These are phyloP conservation scores for Oscheius sp. DNA, from an alignment of 2,888 invertebrate genomes.

Conservation along the genomic window DNA sequence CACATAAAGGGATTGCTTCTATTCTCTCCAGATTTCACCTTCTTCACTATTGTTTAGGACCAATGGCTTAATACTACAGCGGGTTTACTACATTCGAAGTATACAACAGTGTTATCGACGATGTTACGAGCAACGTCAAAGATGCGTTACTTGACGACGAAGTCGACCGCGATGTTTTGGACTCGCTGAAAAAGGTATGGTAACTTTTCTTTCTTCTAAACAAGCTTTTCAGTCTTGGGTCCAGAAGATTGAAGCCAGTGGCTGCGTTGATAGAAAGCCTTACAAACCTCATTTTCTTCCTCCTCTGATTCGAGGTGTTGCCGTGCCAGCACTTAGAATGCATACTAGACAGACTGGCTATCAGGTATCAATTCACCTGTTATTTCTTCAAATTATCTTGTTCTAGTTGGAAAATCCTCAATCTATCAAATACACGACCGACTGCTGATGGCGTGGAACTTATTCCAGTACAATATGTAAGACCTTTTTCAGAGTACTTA, in stretches of 20 bases:
- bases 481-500: background rate
- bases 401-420: too few relatives aligned
- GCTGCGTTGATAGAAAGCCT: constrained; percentile 64
- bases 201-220: background rate
- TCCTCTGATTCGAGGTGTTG: constrained; percentile 31
- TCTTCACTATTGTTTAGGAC: background rate
- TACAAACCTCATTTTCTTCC: constrained; percentile 37
- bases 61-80: constrained; percentile 11
- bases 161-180: constrained; percentile 94
- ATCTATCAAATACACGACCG: background rate
- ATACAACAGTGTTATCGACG: constrained; percentile 83
- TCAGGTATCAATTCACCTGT: too few relatives aligned
- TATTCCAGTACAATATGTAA: background rate
- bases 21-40: too few relatives aligned
- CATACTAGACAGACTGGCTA: too few relatives aligned
- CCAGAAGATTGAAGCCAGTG: constrained; percentile 64
- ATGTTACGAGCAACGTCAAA: constrained; percentile 85
- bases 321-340: too few relatives aligned
- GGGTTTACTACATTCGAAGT: constrained; percentile 50
- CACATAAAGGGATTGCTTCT: background rate
- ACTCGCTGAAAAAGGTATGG: constrained; percentile 86
- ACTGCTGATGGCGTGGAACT: background rate
- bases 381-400: too few relatives aligned
- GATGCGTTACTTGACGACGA: constrained; percentile 97
- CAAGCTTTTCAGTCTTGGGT: constrained; percentile 64